Evolutionary conservation across 2,888 invertebrate genomes (phyloP).

Genomic region (Metallyticus violacea): DNA sequence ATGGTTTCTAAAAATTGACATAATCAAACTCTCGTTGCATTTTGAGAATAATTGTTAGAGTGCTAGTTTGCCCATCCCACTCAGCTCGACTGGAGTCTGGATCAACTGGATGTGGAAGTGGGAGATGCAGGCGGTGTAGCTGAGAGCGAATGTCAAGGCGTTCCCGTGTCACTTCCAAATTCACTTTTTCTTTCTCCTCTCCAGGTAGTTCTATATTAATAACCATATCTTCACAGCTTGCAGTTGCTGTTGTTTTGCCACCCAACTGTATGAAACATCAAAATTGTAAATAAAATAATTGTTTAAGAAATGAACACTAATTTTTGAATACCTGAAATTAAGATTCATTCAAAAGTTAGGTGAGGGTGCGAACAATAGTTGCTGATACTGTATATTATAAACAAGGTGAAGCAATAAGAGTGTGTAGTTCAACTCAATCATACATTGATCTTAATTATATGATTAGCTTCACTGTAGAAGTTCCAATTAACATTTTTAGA

Average conservation of each 20-base stretch:
- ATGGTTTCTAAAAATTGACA: conserved; percentile 82
- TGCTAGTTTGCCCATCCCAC: conserved; percentile 66
- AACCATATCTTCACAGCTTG: conserved; percentile 87
- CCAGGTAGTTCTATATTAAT: conserved; percentile 72
- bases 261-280: conserved; percentile 60
- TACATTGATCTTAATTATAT: too few species aligned
- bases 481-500: too few species aligned
- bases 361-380: too few species aligned
- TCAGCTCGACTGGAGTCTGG: conserved; percentile 77
- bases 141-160: conserved; percentile 63
- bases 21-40: conserved; percentile 80
- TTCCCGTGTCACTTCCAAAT: conserved; percentile 56
- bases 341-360: too few species aligned
- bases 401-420: too few species aligned
- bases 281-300: too few species aligned
- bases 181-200: conserved; percentile 71
- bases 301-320: too few species aligned
- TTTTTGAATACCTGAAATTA: too few species aligned
- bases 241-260: conserved; percentile 70
- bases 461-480: too few species aligned
- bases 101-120: conserved; percentile 78
- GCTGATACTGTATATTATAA: too few species aligned
- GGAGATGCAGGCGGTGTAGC: conserved; percentile 66
- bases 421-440: too few species aligned
- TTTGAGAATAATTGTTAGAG: conserved; percentile 67